These are phyloP conservation scores for Rhimphoctona megacephalus DNA, from an alignment of 2,888 invertebrate genomes.

Conservation along the genomic window DNA sequence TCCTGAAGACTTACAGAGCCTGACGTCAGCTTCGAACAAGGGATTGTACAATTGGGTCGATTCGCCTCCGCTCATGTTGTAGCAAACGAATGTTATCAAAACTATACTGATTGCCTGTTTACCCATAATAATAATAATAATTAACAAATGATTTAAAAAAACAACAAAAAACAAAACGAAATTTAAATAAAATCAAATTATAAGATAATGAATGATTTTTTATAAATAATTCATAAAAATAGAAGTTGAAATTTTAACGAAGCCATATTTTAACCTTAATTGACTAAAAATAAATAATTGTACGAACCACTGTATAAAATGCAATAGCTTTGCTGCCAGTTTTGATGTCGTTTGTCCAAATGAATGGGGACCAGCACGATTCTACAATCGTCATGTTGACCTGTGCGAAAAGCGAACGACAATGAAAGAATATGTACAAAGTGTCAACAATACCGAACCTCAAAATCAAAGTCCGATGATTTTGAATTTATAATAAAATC, in stretches of 20 bases:
- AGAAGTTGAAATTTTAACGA: background rate
- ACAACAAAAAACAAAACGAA: too few species aligned
- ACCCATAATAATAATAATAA: constrained; percentile 29
- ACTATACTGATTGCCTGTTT: constrained; percentile 89
- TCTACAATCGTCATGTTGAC: constrained; percentile 90
- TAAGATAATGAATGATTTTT: background rate
- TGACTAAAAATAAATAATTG: background rate
- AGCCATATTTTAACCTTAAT: background rate
- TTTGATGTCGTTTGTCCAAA: constrained; percentile 93
- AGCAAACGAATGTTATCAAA: constrained; percentile 90
- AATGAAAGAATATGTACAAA: background rate
- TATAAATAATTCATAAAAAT: background rate
- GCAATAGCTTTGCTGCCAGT: constrained; percentile 92
- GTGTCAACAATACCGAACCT: constrained; percentile 8
- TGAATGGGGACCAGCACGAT: constrained; percentile 95
- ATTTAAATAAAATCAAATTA: too few species aligned
- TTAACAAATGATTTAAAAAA: too few species aligned
- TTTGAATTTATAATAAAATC: background rate
- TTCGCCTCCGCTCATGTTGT: constrained; percentile 94
- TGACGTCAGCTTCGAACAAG: constrained; percentile 94
- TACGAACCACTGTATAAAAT: constrained; percentile 89
- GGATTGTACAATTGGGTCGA: constrained; percentile 95
- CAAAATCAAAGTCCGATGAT: background rate
- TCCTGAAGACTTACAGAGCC: constrained; percentile 87
- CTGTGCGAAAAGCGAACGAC: constrained; percentile 3